These are phyloP conservation scores for Poeciliopsis retropinna DNA, from an alignment of 2,113 vertebrate species.

Conservation along the genomic window DNA sequence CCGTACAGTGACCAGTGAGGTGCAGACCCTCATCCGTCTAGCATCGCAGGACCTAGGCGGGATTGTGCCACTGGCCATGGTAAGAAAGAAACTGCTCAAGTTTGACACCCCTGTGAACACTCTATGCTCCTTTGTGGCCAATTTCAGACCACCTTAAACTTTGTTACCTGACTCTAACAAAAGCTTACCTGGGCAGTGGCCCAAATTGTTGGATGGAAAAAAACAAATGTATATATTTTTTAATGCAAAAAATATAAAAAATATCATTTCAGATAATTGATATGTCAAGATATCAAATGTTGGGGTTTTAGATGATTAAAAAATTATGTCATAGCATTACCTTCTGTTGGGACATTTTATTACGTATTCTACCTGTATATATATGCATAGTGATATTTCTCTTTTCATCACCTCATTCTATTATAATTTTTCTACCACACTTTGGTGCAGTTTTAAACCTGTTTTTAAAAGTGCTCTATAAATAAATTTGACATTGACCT, in stretches of 20 bases:
- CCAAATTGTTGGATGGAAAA: not conserved
- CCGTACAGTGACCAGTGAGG: conserved; percentile 77
- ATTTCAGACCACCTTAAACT: not conserved
- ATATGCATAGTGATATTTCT: too few species aligned
- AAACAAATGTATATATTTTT: not conserved
- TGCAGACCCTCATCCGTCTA: conserved; percentile 87
- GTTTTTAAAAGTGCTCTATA: too few species aligned
- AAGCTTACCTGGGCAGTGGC: not conserved
- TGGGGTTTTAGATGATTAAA: not conserved
- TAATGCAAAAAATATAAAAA: not conserved
- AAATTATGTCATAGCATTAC: not conserved
- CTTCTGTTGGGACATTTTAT: too few species aligned
- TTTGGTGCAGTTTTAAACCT: too few species aligned
- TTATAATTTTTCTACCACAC: too few species aligned
- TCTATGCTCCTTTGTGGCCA: not conserved
- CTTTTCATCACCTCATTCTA: too few species aligned
- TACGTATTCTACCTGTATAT: too few species aligned
- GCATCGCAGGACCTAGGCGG: conserved; percentile 90
- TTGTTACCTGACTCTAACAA: not conserved
- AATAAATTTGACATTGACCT: too few species aligned
- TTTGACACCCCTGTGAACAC: not conserved
- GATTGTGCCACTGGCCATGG: conserved; percentile 94
- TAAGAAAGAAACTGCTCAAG: conserved; percentile 70
- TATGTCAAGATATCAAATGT: not conserved
- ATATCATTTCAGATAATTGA: too few species aligned